Evolutionary conservation across 2,888 invertebrate species (phyloP), one percentile per base, ranked within the genome.

Genomic region (Willowsia nigromaculata): DNA sequence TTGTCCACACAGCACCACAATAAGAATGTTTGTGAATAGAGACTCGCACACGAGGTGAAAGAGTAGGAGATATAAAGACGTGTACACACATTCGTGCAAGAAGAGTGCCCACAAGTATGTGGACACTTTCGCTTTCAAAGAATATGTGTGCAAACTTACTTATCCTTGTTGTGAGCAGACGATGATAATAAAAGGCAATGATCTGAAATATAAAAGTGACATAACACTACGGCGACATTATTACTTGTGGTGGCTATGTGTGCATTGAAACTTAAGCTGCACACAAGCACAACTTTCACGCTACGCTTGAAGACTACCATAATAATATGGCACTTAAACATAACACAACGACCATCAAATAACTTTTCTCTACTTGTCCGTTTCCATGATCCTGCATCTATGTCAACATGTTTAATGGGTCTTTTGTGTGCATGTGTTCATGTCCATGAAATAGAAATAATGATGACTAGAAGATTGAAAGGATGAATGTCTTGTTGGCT

Each of bases 161-260:
- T n/a, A 22, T 47, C 15, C 25, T 25, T 71, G 43, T 15, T 71
- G 43, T 40, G 47, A 5, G 47, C 25, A 25, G 43, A 71, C 71
- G 11, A 43, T 11, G 47, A 47, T 59, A 85, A 76, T 85, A 85
- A 85, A 85, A 85, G 43, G 85, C 56, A 85, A 85, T 85, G 85
- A 85, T 85, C 85, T 71, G 40, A 59, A 74, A 74, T 43, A 59
- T 43, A 71, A 71, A 71, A 68, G 25, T 71, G 71, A 22, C 43
- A 71, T 43, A 71, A 71, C 71, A 71, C 43, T 15, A 43, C 13
- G 25, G 47, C 71, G 25, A 43, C 25, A 43, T 71, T 71, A 71
- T 71, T 71, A 71, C 47, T 59, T 59, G 27, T 15, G 5, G 9
- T 27, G 11, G 4, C 11, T 43, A 13, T 71, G 40, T 25, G 22